These are phyloP conservation scores for Branchellion lobata DNA, from an alignment of 2,888 invertebrate species.

Conservation along the genomic window DNA sequence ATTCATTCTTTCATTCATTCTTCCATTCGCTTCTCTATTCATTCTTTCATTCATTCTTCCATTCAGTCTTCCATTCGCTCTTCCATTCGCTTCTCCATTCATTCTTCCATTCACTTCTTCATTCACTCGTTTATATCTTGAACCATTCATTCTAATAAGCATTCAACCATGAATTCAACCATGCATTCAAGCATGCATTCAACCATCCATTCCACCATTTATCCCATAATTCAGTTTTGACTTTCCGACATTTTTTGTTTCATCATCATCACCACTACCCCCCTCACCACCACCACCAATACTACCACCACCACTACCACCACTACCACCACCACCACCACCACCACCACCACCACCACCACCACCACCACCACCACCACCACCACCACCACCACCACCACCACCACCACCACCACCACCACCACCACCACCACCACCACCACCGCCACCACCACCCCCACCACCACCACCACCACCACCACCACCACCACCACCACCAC, in stretches of 20 bases:
- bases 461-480: slow-evolving; percentile 5
- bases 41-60: too few relatives aligned
- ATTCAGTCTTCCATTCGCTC: too few relatives aligned
- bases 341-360: slow-evolving; percentile 15
- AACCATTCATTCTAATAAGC: too few relatives aligned
- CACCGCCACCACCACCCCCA: not conserved
- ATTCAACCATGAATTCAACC: too few relatives aligned
- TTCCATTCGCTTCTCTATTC: too few relatives aligned
- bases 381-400: not conserved
- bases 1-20: too few relatives aligned
- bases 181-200: too few relatives aligned
- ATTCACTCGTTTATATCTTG: too few relatives aligned
- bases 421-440: slow-evolving; percentile 8
- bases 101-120: too few relatives aligned
- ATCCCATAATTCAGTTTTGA: too few relatives aligned
- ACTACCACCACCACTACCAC: slow-evolving; percentile 1
- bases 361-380: slow-evolving; percentile 1
- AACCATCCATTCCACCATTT: too few relatives aligned
- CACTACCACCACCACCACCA: slow-evolving; percentile 7
- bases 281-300: not conserved
- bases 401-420: slow-evolving; percentile 1
- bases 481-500: not conserved
- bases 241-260: not conserved
- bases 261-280: not conserved
- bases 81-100: too few relatives aligned